These are phyloP conservation scores for Theretra japonica DNA, from an alignment of 2,888 invertebrate species.

Conservation along the genomic window DNA sequence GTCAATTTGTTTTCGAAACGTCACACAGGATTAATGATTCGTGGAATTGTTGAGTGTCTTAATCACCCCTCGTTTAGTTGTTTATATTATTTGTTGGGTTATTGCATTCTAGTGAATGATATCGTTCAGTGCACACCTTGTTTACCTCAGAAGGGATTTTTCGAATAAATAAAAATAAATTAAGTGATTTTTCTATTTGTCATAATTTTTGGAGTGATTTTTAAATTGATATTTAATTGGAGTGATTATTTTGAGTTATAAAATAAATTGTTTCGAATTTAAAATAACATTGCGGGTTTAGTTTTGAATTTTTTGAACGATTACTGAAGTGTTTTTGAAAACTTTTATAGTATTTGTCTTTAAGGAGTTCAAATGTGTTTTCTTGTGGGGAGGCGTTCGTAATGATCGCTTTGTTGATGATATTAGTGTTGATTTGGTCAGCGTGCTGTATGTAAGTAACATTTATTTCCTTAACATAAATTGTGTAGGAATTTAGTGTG, in stretches of 20 bases:
- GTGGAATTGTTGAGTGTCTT: constrained; percentile 7
- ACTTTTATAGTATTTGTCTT: not conserved
- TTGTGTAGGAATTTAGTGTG: not conserved
- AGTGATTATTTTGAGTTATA: not conserved
- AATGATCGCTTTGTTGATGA: constrained; percentile 27
- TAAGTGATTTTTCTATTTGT: too few relatives aligned
- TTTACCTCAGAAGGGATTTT: not conserved
- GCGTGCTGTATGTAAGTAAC: constrained; percentile 29
- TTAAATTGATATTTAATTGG: not conserved
- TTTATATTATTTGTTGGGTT: constrained; percentile 8
- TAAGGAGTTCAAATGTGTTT: constrained; percentile 7
- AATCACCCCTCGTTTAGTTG: constrained; percentile 16
- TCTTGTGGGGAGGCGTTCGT: not conserved
- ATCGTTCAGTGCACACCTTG: constrained; percentile 6
- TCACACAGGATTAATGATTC: constrained; percentile 21
- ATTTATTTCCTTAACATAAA: not conserved
- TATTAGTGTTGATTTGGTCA: constrained; percentile 27
- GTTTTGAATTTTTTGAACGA: not conserved
- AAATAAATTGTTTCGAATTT: not conserved
- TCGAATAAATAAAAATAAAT: not conserved
- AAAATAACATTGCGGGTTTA: not conserved
- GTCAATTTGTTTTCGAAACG: constrained; percentile 14
- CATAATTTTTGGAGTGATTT: too few relatives aligned
- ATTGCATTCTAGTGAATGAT: constrained; percentile 11
- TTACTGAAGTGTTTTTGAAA: not conserved